Conservation (phyloP, 1,140 invertebrate genomes). For the Temnothorax longispinosus region DNA sequence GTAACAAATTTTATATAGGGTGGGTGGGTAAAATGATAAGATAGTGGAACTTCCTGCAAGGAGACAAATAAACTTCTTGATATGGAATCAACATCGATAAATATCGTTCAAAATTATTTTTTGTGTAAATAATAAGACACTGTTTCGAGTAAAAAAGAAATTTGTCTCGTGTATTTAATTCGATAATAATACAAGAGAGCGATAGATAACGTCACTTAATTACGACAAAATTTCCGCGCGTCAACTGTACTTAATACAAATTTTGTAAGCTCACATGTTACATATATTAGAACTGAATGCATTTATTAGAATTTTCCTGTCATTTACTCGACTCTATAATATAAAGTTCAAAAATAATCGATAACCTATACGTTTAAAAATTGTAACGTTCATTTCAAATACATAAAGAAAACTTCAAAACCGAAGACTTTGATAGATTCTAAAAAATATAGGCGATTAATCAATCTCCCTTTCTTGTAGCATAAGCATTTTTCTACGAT, state of each 20-base stretch:
- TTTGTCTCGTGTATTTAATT: background rate
- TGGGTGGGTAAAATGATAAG: background rate
- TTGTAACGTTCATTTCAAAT: background rate
- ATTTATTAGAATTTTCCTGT: background rate
- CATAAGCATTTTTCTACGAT: background rate
- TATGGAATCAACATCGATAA: background rate
- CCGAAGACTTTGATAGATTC: background rate
- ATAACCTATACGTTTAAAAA: background rate
- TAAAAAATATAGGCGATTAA: background rate
- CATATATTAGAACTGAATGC: background rate
- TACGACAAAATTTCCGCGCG: background rate
- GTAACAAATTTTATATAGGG: background rate
- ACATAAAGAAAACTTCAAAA: background rate
- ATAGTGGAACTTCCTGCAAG: background rate
- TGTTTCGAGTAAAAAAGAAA: background rate
- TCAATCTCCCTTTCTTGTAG: background rate
- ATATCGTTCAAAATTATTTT: background rate
- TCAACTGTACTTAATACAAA: background rate
- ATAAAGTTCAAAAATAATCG: background rate
- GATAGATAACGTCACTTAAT: background rate
- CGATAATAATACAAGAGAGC: background rate
- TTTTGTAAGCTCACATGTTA: background rate
- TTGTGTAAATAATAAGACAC: background rate
- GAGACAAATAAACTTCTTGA: constrained; percentile 10
- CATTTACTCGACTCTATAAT: background rate